Evolutionary conservation across 2,888 invertebrate genomes (phyloP), one percentile per base, ranked within the genome.

Genomic region (Eustalomyia histrio): DNA sequence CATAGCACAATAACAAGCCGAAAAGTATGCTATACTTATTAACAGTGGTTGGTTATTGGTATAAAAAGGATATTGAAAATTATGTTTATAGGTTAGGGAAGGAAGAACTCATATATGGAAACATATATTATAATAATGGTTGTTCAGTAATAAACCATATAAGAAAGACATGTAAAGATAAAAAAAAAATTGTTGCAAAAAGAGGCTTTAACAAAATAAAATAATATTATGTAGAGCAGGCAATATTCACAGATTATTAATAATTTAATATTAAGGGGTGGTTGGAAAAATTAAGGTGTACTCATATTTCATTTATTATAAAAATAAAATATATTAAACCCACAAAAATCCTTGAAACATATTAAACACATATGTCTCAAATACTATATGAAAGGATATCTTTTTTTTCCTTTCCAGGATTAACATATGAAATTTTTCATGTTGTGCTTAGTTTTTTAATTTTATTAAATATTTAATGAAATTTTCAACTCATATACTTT

Each of bases 1-100:
- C 50, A 64, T 18, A 58, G 53, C 33, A 65, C 50, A 24, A 57
- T 17, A 18, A 18, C 18, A 21, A 63, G 69, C 68, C 76, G 7
- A 65, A 79, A 82, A 79, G 74, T 81, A 81, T 81, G 74, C 74
- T 71, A 57, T 64, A 74, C 68, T 78, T 78, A 81, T 78, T 81
- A 78, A 52, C n/a, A 64, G 65, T 76, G 78, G 69, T 72, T 63
- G 67, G 39, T 80, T 18, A 17, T 17, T 61, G n/a, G 3, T 64
- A 43, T 61, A 76, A 71, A 79, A 79, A 82, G 82, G 69, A 75
- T 75, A 82, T 76, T 73, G 82, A 76, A 82, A 79, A 80, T 76
- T 75, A 81, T 81, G 78, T 81, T 81, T 81, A 81, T 81, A 47
- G 78, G 78, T 67, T 81, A 78, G 81, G 76, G 73, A 81, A 81